Base-by-base conservation (phyloP, 2,888 invertebrate genomes). In the Achlya flavicornis region DNA sequence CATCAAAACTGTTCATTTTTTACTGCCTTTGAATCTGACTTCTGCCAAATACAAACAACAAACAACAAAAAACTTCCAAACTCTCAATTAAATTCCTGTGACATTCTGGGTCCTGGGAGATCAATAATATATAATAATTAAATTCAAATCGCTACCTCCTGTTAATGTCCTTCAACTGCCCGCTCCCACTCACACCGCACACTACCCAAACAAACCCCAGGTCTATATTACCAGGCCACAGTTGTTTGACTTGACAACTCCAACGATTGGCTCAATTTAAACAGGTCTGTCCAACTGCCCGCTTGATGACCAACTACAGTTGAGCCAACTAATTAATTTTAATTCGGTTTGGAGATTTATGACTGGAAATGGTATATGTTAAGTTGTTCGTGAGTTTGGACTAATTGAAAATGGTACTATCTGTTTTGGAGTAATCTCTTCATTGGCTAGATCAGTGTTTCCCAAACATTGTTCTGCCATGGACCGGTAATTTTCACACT, bases 171-270 rank as follows among this genome's bases (percentile, higher is more conserved):
- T 10, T 3, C 1, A 53, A 53, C 53, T 10, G 6, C 46, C 46
- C 53, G 53, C 53, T 19, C 53, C 10, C 53, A 53, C 53, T n/a
- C 53, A 19, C 53, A 19, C 19, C 53, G 3, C 53, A 19, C 16
- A 19, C 53, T 7, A 3, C 19, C 10, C 53, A 53, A 53, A 53
- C 53, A 53, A 16, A 53, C 53, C 19, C 19, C 16, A 19, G 4
- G 19, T 19, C 48, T 16, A 53, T 53, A 53, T 41, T 12, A 41
- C 38, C 43, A 16, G 35, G 58, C 60, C 41, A 60, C 60, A 41
- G 65, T 70, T 76, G 76, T 77, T 79, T 79, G 73, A 75, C 70
- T 77, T 77, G 73, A 74, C 71, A 74, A 77, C 71, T 76, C 60
- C 63, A 63, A 41, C 65, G 68, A 62, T 59, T 61, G 61, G 72